Evolutionary conservation across 2,113 vertebrate genomes (phyloP), one percentile per base, ranked within the genome.

Genomic region (Crotalus tigris): DNA sequence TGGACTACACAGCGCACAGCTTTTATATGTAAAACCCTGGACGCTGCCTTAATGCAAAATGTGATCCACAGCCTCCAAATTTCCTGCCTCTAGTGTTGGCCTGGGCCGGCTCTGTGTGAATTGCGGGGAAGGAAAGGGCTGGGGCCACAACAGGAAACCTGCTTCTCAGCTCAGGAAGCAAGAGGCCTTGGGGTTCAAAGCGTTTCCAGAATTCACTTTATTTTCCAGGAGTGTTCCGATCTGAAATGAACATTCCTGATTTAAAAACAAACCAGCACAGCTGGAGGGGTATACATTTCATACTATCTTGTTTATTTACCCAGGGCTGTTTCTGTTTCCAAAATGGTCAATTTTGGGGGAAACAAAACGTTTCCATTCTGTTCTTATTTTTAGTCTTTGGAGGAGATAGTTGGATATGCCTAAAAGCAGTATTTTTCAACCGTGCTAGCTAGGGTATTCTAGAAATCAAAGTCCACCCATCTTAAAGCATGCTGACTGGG

Each of bases 51-150:
- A 15, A 69, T 69, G 29, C 61, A n/a, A 13, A 69, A n/a, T 13
- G 61, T 5, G 9, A 59, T 23, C 3, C 33, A 33, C 44, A 33
- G 5, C 17, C 85, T 51, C 23, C n/a, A 44, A 23, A n/a, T 1
- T 87, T 58, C 61, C 26, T 39, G 11, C 85, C 85, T 90, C 29
- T 23, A 23, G 53, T 10, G n/a, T 87, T 87, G 64, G 61, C 23
- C 64, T 53, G 13, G 3, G 33, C 46, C 9, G 53, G 23, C n/a
- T 49, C 19, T 29, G 57, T 46, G 58, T 44, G 54, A 90, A 64
- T 26, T 57, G 75, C 44, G 87, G 95, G 96, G 96, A 97, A 97
- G 96, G 96, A 95, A 96, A 95, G 94, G 93, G 94, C 95, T 94
- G 93, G 89, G 92, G 91, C 90, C 94, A 90, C 94, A 88, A 90